These are phyloP conservation scores for Fratercula arctica DNA, from an alignment of 2,797 vertebrate species.

Conservation along the genomic window DNA sequence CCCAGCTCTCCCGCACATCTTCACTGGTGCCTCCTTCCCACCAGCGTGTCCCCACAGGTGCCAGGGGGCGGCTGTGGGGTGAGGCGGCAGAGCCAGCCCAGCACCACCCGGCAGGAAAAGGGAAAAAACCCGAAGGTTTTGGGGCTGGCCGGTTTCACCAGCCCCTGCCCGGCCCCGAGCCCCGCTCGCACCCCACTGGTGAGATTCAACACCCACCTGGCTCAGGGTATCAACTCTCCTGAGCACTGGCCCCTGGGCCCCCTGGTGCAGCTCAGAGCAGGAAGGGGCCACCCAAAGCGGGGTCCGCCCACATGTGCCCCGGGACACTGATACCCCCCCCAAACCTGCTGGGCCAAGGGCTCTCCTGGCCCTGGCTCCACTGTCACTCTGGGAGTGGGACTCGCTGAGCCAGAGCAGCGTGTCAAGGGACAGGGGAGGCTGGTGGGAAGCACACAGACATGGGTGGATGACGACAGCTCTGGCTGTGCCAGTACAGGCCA, in stretches of 20 bases:
- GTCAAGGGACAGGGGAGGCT: background rate
- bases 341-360: background rate
- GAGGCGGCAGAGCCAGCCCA: background rate
- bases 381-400: background rate
- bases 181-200: background rate
- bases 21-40: fast-evolving
- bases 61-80: fast-evolving
- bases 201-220: background rate
- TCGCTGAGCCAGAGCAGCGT: fast-evolving
- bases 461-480: background rate
- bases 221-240: background rate
- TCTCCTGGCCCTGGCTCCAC: background rate
- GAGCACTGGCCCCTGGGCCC: background rate
- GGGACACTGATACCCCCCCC: background rate
- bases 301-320: fast-evolving
- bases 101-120: fast-evolving
- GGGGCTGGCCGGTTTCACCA: background rate
- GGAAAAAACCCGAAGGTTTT: background rate
- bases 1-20: fast-evolving
- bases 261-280: background rate
- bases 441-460: fast-evolving
- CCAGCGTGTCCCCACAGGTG: fast-evolving
- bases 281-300: background rate
- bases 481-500: background rate
- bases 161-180: background rate